phyloP scores from a whole-genome alignment of 2,888 invertebrate genomes.

The Automeris io region DNA sequence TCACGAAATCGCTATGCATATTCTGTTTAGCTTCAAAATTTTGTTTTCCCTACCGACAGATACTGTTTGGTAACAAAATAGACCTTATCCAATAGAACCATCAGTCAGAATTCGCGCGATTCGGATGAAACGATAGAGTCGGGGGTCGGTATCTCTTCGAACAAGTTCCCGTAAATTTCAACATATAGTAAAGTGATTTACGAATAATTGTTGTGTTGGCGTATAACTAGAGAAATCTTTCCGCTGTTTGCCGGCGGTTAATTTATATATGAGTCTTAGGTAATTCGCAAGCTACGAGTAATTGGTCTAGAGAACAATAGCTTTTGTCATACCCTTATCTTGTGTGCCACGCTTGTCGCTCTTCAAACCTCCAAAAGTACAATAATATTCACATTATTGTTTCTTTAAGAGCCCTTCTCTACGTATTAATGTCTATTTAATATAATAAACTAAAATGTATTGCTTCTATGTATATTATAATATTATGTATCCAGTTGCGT shows the following conservation, averaged over 20 bases:
- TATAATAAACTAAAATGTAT: no score
- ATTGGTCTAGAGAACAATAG: slow-evolving; percentile 75
- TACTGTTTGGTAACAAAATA: slow-evolving; percentile 35
- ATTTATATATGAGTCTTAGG: slow-evolving; percentile 77
- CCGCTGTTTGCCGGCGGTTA: slow-evolving; percentile 75
- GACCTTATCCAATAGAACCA: slow-evolving; percentile 44
- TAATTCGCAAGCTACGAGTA: slow-evolving; percentile 75
- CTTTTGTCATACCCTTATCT: slow-evolving; percentile 76
- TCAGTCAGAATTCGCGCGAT: slow-evolving; percentile 52
- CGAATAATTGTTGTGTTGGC: slow-evolving; percentile 77
- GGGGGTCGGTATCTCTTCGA: slow-evolving; percentile 48
- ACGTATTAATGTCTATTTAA: no score
- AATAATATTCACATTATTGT: slow-evolving; percentile 54
- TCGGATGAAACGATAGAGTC: slow-evolving; percentile 36
- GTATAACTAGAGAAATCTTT: slow-evolving; percentile 77
- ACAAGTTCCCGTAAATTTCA: slow-evolving; percentile 73
- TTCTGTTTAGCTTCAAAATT: slow-evolving; percentile 71
- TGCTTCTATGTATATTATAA: no score
- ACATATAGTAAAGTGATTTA: slow-evolving; percentile 78
- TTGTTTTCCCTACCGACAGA: slow-evolving; percentile 51
- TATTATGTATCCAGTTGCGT: no score
- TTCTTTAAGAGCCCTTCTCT: slow-evolving; percentile 36
- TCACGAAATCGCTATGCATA: slow-evolving; percentile 78
- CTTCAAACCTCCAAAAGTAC: slow-evolving; percentile 55
- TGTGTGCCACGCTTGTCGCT: slow-evolving; percentile 61